Percentiles rank a stretch among this genome's conserved stretches.
Evolutionary conservation across 2,797 vertebrate genomes (phyloP).

Genomic region (Melanotaenia trifasciata): DNA sequence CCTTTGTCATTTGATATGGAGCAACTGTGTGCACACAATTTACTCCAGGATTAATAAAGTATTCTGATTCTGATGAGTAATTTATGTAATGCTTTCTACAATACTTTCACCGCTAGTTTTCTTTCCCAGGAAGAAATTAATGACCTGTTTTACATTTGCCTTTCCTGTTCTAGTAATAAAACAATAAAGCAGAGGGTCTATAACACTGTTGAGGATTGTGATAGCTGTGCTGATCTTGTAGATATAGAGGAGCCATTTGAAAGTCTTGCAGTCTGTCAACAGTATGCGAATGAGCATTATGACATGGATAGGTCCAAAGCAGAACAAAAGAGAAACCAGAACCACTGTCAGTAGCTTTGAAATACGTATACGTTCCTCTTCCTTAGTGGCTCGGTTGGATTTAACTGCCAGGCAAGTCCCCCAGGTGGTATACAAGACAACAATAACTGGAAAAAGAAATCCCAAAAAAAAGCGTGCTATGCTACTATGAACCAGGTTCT

Average conservation of each 20-base stretch:
- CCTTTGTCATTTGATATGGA: too few relatives aligned
- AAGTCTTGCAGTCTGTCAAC: slow-evolving; percentile 50
- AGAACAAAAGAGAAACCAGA: slow-evolving; percentile 85
- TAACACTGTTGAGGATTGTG: slow-evolving; percentile 88
- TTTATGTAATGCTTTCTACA: not conserved
- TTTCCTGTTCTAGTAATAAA: slow-evolving; percentile 87
- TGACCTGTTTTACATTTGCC: slow-evolving; percentile 51
- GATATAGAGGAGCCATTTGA: slow-evolving; percentile 56
- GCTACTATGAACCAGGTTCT: slow-evolving; percentile 67
- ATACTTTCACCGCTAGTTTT: slow-evolving; percentile 12
- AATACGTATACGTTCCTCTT: slow-evolving; percentile 84
- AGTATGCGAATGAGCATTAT: slow-evolving; percentile 83
- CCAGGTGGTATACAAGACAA: slow-evolving; percentile 84
- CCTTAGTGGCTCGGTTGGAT: slow-evolving; percentile 85
- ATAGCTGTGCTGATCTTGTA: slow-evolving; percentile 86
- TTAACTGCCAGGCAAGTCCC: slow-evolving; percentile 83
- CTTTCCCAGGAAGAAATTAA: slow-evolving; percentile 54
- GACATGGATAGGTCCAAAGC: slow-evolving; percentile 88
- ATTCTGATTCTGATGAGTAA: too few relatives aligned
- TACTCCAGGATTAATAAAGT: too few relatives aligned
- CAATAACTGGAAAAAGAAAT: slow-evolving; percentile 81
- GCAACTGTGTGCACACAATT: too few relatives aligned
- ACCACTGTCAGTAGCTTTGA: slow-evolving; percentile 82
- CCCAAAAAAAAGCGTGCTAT: slow-evolving; percentile 82
- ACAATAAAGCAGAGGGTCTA: slow-evolving; percentile 91